Base-by-base conservation (phyloP, 2,888 invertebrate genomes). In the Drosophila algonquin region DNA sequence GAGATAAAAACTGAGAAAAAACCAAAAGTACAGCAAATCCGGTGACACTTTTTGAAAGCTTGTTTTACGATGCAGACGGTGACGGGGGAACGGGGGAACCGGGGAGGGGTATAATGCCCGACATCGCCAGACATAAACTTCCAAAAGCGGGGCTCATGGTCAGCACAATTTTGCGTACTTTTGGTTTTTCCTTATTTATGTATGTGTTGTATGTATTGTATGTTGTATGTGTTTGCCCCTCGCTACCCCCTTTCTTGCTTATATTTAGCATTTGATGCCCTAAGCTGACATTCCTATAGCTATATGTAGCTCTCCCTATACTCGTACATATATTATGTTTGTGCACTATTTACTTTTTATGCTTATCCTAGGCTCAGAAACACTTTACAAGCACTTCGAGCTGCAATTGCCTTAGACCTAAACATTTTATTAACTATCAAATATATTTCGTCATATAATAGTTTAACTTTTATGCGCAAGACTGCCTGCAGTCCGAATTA, bases 141-240 rank as follows among this genome's bases (percentile, higher is more conserved):
- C 82, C 90, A 88, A 82, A 87, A 82, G 69, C 57, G 90, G 90
- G 90, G 90, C 90, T 90, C 90, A 82, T 80, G 71, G 81, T 89
- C 80, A 80, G 75, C 82, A 77, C 69, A 80, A 71, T 67, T 82
- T 84, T 81, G 90, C 80, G 80, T 79, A 89, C 88, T 82, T 88
- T 82, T 78, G 83, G 82, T 57, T 58, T 55, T 52, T 46, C 45
- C 6, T 50, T 67, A 69, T 57, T 58, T 55, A 48, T 44, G 35
- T 3, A 21, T 21, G 21, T 21, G 21, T 21, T 0, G 47, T 64
- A 69, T 51, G 53, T 30, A 46, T 54, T 44, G n/a, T n/a, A 18
- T 18, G 18, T 18, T 18, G 18, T 1, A 18, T 18, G 18, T 18
- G 18, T 3, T 60, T 46, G 55, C 30, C 46, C 21, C 24, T 50